Evolutionary conservation across 2,797 vertebrate genomes (phyloP), one percentile per base, ranked within the genome.

Genomic region (Arrhamphus sclerolepis): DNA sequence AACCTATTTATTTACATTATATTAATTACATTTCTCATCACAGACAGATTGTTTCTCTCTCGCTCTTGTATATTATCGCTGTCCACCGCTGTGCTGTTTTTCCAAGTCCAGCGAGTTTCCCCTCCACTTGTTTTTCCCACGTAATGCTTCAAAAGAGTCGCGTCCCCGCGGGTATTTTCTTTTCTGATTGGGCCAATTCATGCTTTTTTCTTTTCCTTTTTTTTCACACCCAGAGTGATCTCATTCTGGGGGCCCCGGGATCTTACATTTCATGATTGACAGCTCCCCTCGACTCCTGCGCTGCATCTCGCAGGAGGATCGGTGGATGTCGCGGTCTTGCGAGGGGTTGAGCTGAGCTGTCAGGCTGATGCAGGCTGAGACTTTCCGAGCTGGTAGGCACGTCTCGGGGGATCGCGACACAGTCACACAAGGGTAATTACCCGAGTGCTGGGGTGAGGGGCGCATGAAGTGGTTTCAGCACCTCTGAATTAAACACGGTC

Each of bases 401-500:
- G 55, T 85, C 82, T 81, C 26, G 16, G 14, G 68, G 71, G 67
- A 65, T 57, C 31, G 7, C 22, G 20, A 31, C 59, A 17, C 57
- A 68, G 56, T 81, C 72, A 18, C 58, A 73, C 70, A 24, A 64
- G 64, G 54, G 58, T 86, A 84, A 90, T 90, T 84, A 85, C 72
- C 21, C 56, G 7, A 62, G 66, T 52, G 28, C 19, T 2, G 64
- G 74, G 73, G 60, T 49, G 66, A 62, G 65, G 73, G 69, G 60
- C 67, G 62, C 40, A 78, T 75, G 48, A 80, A 82, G 77, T 57
- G 44, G 83, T 81, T 81, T 76, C 77, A 80, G 49, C 66, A 71
- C 75, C 75, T 85, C 58, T 82, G 54, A 86, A 89, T 87, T 81
- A 82, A 84, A 84, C 76, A 70, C 83, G 77, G 54, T 78, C 66